phyloP scores from a whole-genome alignment of 2,797 vertebrate genomes.

The Cynopterus sphinx region DNA sequence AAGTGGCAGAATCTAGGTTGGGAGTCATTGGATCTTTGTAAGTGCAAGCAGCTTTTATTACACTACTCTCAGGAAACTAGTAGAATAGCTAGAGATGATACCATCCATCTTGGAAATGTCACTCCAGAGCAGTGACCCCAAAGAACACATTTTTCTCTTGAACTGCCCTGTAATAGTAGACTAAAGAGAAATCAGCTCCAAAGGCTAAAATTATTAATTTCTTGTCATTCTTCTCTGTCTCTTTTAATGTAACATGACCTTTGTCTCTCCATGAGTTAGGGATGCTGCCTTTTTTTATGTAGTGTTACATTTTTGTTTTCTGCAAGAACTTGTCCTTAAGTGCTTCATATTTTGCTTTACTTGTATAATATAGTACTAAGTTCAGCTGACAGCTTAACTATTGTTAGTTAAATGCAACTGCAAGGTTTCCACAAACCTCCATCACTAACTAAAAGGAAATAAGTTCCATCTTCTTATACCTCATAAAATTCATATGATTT shows the following conservation, averaged over 20 bases:
- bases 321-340: neutral
- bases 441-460: neutral
- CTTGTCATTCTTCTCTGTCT: neutral
- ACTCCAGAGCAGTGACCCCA: neutral
- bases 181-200: neutral
- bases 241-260: neutral
- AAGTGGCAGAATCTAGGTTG: neutral
- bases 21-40: neutral
- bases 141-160: neutral
- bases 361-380: neutral
- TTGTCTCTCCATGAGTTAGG: neutral
- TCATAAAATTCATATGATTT: neutral
- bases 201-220: neutral
- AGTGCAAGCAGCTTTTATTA: neutral
- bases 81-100: neutral
- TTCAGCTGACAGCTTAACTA: neutral
- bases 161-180: neutral
- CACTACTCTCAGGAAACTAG: neutral
- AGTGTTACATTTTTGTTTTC: neutral
- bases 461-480: neutral
- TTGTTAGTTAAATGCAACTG: neutral
- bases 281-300: neutral
- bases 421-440: neutral
- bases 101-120: neutral
- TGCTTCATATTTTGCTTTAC: neutral